Evolutionary conservation across 2,888 invertebrate species (phyloP), one percentile per base, ranked within the genome.

Genomic region (Nemotelus pantherinus): DNA sequence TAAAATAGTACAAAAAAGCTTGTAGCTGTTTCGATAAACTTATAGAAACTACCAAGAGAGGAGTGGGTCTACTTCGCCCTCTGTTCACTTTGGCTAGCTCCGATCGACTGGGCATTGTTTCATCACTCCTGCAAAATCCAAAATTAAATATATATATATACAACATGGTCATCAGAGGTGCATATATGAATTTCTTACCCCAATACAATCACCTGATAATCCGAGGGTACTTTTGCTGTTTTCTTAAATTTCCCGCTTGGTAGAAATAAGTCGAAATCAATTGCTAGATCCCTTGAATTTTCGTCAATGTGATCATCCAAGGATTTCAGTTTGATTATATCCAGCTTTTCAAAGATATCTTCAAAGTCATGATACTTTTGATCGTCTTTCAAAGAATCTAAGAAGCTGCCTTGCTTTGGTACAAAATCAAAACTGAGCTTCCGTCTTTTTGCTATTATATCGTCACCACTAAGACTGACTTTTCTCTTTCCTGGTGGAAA

Each of bases 1-100:
- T 85, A 76, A 85, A 85, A 83, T 84, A 82, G 80, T 86, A 86
- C 44, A 86, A 77, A 82, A 86, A 86, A 9, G 85, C 85, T 77
- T 86, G 87, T 77, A 87, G 83, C 78, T 87, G 85, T 76, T 86
- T 87, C 2, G 87, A 85, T 68, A 85, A 85, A 80, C 85, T 85
- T 9, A 86, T 82, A n/a, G 85, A 84, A n/a, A 85, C 80, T 57
- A 87, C 80, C 7, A 87, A 80, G 70, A 87, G 74, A 2, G 86
- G 85, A 3, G 82, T 83, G 3, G 80, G 80, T 50, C 82, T 80
- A 2, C 80, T 58, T 71, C 84, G 84, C 64, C 82, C 81, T 3
- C 81, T 79, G 74, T 83, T 83, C 9, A 83, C 83, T 6, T 81
- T 77, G 3, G 81, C 80, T 48, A 86, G 82, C 74, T 84, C 83